Base-by-base conservation (phyloP, 1,140 invertebrate genomes). In the Bombus ignitus region DNA sequence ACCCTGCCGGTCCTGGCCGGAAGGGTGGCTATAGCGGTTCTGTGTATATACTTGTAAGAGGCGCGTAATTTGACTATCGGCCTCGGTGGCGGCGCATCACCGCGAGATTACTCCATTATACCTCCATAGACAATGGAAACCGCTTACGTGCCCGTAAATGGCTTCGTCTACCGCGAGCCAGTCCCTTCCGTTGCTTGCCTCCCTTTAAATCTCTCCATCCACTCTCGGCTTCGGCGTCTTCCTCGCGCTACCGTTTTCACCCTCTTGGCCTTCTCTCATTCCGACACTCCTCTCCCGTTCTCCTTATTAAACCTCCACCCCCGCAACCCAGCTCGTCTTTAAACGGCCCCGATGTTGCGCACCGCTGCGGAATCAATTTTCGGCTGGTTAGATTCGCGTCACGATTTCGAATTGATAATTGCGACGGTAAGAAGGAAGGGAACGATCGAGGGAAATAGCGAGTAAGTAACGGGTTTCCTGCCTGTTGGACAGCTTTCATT, bases 61-160 rank as follows among this genome's bases (percentile, higher is more conserved):
- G 91, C 92, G 89, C 90, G 92, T 92, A 83, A 94, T 95, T 94
- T 94, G 93, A 94, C 94, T 95, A 94, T 94, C 91, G 92, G 91
- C 91, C 91, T 91, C 81, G 89, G 93, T 92, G 91, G 92, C 92
- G 91, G 94, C 93, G 92, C 95, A 94, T 94, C 94, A 94, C 94
- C 93, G 91, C 94, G 92, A 95, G 94, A 95, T 95, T 95, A 95
- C 94, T 94, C 94, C 91, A 95, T 95, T 95, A 94, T 94, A 92
- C 66, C 91, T 92, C 83, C 91, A 94, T 94, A 94, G 94, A 95
- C 94, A 95, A 95, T 95, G 88, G 92, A 94, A 94, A 95, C 94
- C 94, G 93, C 92, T 95, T 95, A 94, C 93, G 92, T 92, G 93
- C 91, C 92, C 92, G 92, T 95, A 95, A 95, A 95, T 95, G 94